phyloP scores from a whole-genome alignment of 2,797 vertebrate genomes.

The Falco biarmicus region DNA sequence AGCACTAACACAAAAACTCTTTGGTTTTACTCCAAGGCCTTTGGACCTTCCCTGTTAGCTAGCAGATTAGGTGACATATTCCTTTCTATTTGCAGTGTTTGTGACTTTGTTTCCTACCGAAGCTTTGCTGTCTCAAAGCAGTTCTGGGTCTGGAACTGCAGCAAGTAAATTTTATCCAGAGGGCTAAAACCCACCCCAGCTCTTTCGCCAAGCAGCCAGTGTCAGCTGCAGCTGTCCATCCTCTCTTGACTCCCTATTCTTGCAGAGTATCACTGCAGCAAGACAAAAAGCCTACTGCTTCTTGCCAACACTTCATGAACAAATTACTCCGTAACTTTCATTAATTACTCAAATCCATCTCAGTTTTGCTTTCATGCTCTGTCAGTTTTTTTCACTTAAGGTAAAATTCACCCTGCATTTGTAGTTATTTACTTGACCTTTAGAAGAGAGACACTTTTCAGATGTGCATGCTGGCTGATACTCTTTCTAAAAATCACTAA shows the following conservation, averaged over 20 bases:
- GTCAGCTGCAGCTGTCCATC: background rate
- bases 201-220: background rate
- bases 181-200: background rate
- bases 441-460: background rate
- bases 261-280: background rate
- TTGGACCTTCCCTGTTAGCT: background rate
- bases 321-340: background rate
- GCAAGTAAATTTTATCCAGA: background rate
- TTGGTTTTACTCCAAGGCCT: background rate
- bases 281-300: background rate
- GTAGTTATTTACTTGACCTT: conserved; percentile 17
- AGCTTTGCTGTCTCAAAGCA: background rate
- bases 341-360: background rate
- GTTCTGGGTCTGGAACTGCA: background rate
- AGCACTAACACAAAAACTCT: background rate
- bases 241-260: background rate
- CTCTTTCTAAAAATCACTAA: background rate
- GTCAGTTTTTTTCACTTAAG: background rate
- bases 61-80: background rate
- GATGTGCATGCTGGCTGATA: background rate
- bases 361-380: background rate
- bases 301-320: background rate
- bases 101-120: background rate
- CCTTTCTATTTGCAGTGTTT: background rate
- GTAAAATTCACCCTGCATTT: background rate